Percentiles rank a stretch among this genome's conserved stretches.
These are phyloP conservation scores for Baronia brevicornis DNA, from an alignment of 2,888 invertebrate genomes.

Conservation along the genomic window DNA sequence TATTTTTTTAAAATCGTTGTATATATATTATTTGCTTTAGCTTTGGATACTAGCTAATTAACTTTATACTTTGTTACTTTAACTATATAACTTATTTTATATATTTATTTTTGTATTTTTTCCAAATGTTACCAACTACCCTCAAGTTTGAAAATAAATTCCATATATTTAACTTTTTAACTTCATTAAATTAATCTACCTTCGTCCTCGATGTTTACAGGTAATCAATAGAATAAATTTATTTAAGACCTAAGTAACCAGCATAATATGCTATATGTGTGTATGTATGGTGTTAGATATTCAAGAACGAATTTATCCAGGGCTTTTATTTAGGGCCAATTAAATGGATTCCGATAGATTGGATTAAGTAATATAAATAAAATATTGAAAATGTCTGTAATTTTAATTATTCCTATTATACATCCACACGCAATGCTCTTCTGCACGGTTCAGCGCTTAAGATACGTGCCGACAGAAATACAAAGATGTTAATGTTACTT, in stretches of 20 bases:
- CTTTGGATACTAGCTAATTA: conserved; percentile 29
- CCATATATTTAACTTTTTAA: conserved; percentile 1
- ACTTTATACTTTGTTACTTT: conserved; percentile 36
- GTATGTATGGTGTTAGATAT: neutral
- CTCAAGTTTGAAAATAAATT: neutral
- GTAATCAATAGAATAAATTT: too few species aligned
- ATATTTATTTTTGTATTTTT: conserved; percentile 16
- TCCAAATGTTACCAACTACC: conserved; percentile 12
- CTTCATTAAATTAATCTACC: too few species aligned
- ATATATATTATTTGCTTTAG: conserved; percentile 26
- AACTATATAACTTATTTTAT: conserved; percentile 12
- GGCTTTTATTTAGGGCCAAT: conserved; percentile 1
- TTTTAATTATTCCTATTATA: neutral
- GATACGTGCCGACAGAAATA: too few species aligned
- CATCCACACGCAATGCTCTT: too few species aligned
- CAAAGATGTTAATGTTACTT: too few species aligned
- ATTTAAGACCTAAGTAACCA: too few species aligned
- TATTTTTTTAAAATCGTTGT: conserved; percentile 27
- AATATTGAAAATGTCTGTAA: conserved; percentile 2
- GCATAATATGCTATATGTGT: neutral
- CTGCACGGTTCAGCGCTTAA: too few species aligned
- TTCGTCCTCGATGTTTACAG: too few species aligned
- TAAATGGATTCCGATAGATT: neutral
- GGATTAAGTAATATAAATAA: conserved; percentile 10
- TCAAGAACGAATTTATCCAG: conserved; percentile 9